Conservation (phyloP, 1,140 invertebrate species). For the Calephelis virginiensis region DNA sequence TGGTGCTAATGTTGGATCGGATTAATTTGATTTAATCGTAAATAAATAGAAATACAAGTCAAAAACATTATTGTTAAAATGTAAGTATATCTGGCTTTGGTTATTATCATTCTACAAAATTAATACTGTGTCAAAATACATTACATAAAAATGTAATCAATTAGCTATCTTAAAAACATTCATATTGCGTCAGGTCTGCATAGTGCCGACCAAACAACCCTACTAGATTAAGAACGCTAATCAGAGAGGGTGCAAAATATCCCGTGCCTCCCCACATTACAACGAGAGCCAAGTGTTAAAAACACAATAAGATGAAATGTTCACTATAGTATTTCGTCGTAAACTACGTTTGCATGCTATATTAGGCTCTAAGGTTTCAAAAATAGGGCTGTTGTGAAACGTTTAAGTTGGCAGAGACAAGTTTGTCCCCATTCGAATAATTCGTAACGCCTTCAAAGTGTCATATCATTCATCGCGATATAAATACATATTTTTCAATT, state of each 20-base stretch:
- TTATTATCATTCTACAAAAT: too few species aligned
- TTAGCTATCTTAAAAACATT: not conserved
- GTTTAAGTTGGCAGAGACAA: conserved; percentile 18
- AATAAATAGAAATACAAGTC: too few species aligned
- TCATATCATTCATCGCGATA: conserved; percentile 72
- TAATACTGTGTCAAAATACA: not conserved
- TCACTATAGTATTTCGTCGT: conserved; percentile 23
- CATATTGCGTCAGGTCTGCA: conserved; percentile 27
- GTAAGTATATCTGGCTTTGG: not conserved
- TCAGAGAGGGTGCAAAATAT: conserved; percentile 72
- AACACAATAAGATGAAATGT: conserved; percentile 71
- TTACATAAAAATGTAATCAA: too few species aligned
- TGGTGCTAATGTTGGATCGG: not conserved
- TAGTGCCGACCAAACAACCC: conserved; percentile 53
- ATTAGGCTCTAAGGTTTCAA: conserved; percentile 26
- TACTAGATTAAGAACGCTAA: conserved; percentile 74
- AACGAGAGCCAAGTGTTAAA: conserved; percentile 67
- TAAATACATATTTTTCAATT: conserved; percentile 73
- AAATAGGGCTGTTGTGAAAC: conserved; percentile 13
- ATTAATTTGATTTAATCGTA: not conserved
- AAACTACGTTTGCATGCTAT: conserved; percentile 19
- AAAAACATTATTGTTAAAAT: too few species aligned
- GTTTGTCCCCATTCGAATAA: conserved; percentile 49
- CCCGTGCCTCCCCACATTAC: conserved; percentile 38
- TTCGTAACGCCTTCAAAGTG: conserved; percentile 73